Conservation (phyloP, 1,140 invertebrate genomes). For the Bombus difficillimus region DNA sequence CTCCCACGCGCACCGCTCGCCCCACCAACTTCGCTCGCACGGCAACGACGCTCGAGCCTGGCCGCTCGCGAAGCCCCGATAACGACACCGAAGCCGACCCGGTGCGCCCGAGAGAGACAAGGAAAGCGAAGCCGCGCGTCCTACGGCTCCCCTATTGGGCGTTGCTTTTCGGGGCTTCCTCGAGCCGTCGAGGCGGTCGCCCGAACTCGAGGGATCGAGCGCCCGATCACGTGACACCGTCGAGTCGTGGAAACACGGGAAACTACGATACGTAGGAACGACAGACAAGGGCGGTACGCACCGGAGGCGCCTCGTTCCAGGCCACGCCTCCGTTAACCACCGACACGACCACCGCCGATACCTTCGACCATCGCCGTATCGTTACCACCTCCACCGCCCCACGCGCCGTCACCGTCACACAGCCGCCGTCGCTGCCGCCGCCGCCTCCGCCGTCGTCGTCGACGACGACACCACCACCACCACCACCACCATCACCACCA, state of each 20-base stretch:
- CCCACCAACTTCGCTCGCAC: conserved; percentile 60
- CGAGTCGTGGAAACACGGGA: conserved; percentile 5
- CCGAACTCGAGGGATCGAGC: background rate
- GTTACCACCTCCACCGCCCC: conserved; percentile 58
- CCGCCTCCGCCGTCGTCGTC: conserved; percentile 33
- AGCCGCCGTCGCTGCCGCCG: conserved; percentile 23
- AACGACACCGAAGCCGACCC: background rate
- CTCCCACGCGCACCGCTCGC: conserved; percentile 78
- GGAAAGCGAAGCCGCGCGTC: conserved; percentile 4
- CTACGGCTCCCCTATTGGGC: conserved; percentile 34
- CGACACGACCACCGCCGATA: conserved; percentile 47
- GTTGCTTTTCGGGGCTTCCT: conserved; percentile 21
- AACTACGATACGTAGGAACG: conserved; percentile 28
- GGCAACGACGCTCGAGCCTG: conserved; percentile 24
- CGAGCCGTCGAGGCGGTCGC: conserved; percentile 30
- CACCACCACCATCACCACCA: background rate
- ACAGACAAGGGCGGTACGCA: conserved; percentile 69
- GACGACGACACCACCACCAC: background rate
- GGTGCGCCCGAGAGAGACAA: background rate
- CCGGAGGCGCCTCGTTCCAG: conserved; percentile 71
- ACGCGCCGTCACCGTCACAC: background rate
- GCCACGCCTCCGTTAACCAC: conserved; percentile 59
- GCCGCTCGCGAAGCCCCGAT: conserved; percentile 29
- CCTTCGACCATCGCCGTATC: conserved; percentile 42
- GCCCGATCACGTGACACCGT: background rate